Evolutionary conservation across 2,888 invertebrate genomes (phyloP).

Genomic region (Ferrisia virgata): DNA sequence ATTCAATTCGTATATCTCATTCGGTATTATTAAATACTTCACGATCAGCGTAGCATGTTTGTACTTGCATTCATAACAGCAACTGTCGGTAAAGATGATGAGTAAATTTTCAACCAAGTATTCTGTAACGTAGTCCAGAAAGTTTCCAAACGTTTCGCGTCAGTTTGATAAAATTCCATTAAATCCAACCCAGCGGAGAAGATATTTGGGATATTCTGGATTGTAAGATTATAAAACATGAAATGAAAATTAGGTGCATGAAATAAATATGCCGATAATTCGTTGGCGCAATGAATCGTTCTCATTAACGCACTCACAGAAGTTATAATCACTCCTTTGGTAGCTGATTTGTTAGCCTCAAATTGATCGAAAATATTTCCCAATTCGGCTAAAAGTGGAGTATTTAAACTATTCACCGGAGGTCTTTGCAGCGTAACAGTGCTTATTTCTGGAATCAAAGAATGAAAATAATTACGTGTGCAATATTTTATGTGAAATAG

Average conservation of each 20-base stretch:
- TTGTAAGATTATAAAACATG: background rate
- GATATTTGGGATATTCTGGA: conserved; percentile 65
- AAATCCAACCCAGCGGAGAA: conserved; percentile 84
- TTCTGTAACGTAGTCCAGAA: conserved; percentile 80
- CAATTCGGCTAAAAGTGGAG: conserved; percentile 67
- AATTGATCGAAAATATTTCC: conserved; percentile 64
- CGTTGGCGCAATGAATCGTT: background rate
- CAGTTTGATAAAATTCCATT: conserved; percentile 80
- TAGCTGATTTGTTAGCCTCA: conserved; percentile 62
- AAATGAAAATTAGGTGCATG: background rate
- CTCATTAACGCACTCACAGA: conserved; percentile 61
- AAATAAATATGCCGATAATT: too few relatives aligned
- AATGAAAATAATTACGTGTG: background rate
- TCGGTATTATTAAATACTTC: background rate
- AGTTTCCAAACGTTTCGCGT: conserved; percentile 62
- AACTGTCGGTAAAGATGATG: conserved; percentile 67
- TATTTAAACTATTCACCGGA: conserved; percentile 79
- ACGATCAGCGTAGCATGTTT: background rate
- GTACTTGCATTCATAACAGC: conserved; percentile 78
- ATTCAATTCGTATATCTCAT: background rate
- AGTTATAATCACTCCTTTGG: conserved; percentile 74
- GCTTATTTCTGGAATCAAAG: conserved; percentile 64
- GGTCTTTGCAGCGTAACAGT: conserved; percentile 69
- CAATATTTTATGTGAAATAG: too few relatives aligned
- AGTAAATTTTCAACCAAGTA: conserved; percentile 75